Percentiles rank a stretch among this genome's conserved stretches.
Conservation (phyloP, 2,888 invertebrate genomes). For the Cataglyphis livida region DNA sequence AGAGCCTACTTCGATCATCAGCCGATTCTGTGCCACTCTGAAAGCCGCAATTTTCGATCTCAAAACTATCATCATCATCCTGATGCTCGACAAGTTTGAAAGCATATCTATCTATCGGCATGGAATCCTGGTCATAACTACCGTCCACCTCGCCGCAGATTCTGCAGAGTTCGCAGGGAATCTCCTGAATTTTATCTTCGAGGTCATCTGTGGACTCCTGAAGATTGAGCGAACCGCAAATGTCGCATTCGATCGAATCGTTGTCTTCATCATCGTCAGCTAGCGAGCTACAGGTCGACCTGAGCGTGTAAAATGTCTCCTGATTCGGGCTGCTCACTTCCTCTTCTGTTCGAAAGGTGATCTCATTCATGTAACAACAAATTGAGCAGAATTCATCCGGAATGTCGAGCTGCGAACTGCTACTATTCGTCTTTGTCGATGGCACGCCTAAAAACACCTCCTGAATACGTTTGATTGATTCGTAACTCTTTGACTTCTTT, state of each 20-base stretch:
- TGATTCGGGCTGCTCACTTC: slow-evolving; percentile 66
- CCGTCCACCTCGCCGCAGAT: slow-evolving; percentile 81
- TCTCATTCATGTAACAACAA: slow-evolving; percentile 79
- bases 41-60: slow-evolving; percentile 82
- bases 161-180: slow-evolving; percentile 81
- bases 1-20: slow-evolving; percentile 47
- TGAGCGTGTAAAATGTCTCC: slow-evolving; percentile 80
- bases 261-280: slow-evolving; percentile 79
- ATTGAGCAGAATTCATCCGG: slow-evolving; percentile 82
- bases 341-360: slow-evolving; percentile 68
- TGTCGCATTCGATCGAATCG: slow-evolving; percentile 82
- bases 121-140: slow-evolving; percentile 54
- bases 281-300: slow-evolving; percentile 81
- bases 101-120: slow-evolving; percentile 41
- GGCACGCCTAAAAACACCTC: slow-evolving; percentile 76
- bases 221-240: slow-evolving; percentile 82
- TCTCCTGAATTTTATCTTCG: slow-evolving; percentile 65
- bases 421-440: slow-evolving; percentile 74
- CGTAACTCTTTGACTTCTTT: slow-evolving; percentile 84
- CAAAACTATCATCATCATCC: slow-evolving; percentile 76
- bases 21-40: slow-evolving; percentile 58
- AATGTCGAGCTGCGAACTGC: slow-evolving; percentile 73
- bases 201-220: slow-evolving; percentile 74
- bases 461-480: slow-evolving; percentile 80
- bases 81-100: slow-evolving; percentile 62